Conservation (phyloP, 2,888 invertebrate species). For the Poecilobothrus nobilitatus region DNA sequence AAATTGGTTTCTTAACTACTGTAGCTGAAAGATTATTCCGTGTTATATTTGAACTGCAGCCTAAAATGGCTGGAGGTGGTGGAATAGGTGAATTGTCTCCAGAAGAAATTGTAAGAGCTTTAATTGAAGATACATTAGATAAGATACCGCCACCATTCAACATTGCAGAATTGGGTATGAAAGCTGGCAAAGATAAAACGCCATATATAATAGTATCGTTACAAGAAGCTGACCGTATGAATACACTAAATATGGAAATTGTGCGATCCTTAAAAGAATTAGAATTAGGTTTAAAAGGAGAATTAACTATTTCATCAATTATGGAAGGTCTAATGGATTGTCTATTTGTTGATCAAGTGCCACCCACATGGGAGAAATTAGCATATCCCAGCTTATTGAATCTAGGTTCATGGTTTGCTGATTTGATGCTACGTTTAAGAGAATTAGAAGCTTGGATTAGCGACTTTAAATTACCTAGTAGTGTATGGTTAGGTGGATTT, state of each 20-base stretch:
- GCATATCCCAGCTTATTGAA: slow-evolving; percentile 84
- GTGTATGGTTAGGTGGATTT: slow-evolving; percentile 90
- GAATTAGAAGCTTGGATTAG: slow-evolving; percentile 82
- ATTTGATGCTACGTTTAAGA: slow-evolving; percentile 67
- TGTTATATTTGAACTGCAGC: slow-evolving; percentile 83
- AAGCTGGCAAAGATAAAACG: slow-evolving; percentile 72
- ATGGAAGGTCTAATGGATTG: slow-evolving; percentile 84
- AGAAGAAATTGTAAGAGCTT: slow-evolving; percentile 60
- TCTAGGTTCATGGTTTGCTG: slow-evolving; percentile 78
- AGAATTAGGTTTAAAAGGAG: slow-evolving; percentile 85
- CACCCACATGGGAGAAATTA: slow-evolving; percentile 71
- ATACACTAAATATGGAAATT: slow-evolving; percentile 73
- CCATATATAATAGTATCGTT: slow-evolving; percentile 87
- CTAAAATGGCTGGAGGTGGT: slow-evolving; percentile 67
- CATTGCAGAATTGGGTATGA: slow-evolving; percentile 73
- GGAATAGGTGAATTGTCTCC: slow-evolving; percentile 55
- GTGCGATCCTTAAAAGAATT: slow-evolving; percentile 73
- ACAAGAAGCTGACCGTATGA: slow-evolving; percentile 94
- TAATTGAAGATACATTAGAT: slow-evolving; percentile 79
- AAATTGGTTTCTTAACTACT: slow-evolving; percentile 85
- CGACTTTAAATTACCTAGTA: slow-evolving; percentile 78
- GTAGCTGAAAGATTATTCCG: slow-evolving; percentile 77
- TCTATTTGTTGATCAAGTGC: slow-evolving; percentile 85
- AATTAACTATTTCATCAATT: slow-evolving; percentile 81
- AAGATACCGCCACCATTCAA: slow-evolving; percentile 84